Base-by-base conservation (phyloP, 37 sponge, comb jelly and placozoan species). In the Halichondria panicea region DNA sequence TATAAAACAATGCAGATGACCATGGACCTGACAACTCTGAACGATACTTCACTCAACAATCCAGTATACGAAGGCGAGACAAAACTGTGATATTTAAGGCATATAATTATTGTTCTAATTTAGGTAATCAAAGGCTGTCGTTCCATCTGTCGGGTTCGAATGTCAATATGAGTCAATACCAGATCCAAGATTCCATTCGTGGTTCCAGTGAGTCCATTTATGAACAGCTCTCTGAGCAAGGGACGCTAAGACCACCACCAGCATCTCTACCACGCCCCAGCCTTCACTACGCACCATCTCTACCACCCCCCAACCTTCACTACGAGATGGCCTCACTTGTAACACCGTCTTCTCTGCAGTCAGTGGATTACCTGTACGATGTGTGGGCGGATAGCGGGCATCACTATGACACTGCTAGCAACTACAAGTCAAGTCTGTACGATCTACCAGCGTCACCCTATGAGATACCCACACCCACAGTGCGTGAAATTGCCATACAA, bases 361-460 rank as follows among this genome's bases (percentile, higher is more conserved):
- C 52, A 15, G 52, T 15, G 52, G 52, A 11, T 48, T 11, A 48
- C 15, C 13, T 11, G 2, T 43, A 40, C 58, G 55, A 72, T 37
- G 73, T 57, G 73, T 32, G 55, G 13, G 36, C 59, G 11, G 39
- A 38, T 42, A 4, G 38, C 3, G 44, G 19, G 38, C 31, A 42
- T 42, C 68, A 66, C 43, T 66, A 66, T 28, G 68, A 66, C 19
- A 66, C 44, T 6, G 35, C 73, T n/a, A 72, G 2, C 73, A 39
- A 24, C 41, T 35, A 38, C 22, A n/a, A 21, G n/a, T n/a, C n/a
- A n/a, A 66, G 5, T 39, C 67, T 4, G 13, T 72, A 57, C 27
- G 73, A 72, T 11, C 27, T 72, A 13, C 73, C 73, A 38, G 73
- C n/a, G 42, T 22, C 41, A 21, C 42, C 73, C 11, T 72, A 72